Evolutionary conservation across 2,113 vertebrate species (phyloP), one percentile per base, ranked within the genome.

Genomic region (Uropsilus gracilis): DNA sequence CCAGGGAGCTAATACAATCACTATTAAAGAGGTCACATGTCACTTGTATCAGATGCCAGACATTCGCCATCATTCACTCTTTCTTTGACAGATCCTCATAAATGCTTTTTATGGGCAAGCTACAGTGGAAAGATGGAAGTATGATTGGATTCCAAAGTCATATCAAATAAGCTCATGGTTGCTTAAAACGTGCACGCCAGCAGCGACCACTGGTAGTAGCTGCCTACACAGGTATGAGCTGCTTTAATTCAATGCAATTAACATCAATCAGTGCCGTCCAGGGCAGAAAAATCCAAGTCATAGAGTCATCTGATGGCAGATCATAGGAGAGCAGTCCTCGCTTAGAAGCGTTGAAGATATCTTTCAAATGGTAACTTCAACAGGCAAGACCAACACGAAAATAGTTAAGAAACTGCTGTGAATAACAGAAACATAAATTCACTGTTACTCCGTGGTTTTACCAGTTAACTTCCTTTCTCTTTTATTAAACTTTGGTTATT

Each of bases 381-480:
- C 87, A 80, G 86, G 80, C 59, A 94, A 93, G 96, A 81, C 30
- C 32, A 64, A 63, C 42, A 68, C 16, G 16, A 83, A 24, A 18
- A 69, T 50, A 17, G 50, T 84, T 63, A 93, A 80, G 73, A 82
- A 94, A 92, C 28, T 89, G 78, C 46, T 37, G 37, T n/a, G 48
- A 76, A 66, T 73, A 69, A 91, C 2, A 71, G 11, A 86, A 93
- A 93, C 13, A 85, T 76, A 42, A 91, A 95, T 11, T 64, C 73
- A 59, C 24, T 68, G 20, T 50, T 76, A 88, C 11, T 89, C 57
- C 24, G 5, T 82, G 28, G 20, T 44, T 86, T 93, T 57, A 6
- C 12, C 37, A 18, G 57, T 78, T 57, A 30, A 75, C 80, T 91
- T 68, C 80, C 53, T 55, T 55, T 55, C 53, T 55, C 53, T 55